Evolutionary conservation across 2,113 vertebrate genomes (phyloP).

Genomic region (Elephas maximus): DNA sequence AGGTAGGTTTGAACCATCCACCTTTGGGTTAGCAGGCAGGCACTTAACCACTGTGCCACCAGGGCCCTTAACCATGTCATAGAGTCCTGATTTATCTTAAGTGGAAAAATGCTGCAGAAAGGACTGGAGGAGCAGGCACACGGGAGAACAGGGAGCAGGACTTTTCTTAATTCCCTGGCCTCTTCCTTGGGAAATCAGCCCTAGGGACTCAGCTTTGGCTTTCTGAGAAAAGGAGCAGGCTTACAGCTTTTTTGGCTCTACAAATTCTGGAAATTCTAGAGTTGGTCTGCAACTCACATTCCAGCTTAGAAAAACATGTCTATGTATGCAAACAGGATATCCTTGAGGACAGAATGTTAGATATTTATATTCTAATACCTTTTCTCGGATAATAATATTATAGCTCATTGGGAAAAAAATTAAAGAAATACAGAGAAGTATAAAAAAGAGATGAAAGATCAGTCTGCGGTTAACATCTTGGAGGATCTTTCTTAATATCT

Average conservation of each 20-base stretch:
- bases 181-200: background rate
- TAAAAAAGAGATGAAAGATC: background rate
- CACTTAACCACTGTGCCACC: no score
- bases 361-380: conserved; percentile 10
- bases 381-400: background rate
- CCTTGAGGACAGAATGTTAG: background rate
- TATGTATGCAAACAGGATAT: background rate
- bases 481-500: background rate
- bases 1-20: no score
- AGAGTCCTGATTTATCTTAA: background rate
- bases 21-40: no score
- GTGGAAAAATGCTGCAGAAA: background rate
- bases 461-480: background rate
- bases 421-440: background rate
- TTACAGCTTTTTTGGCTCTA: background rate
- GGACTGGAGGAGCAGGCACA: background rate
- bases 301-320: background rate
- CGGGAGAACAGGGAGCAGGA: background rate
- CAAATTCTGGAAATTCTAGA: background rate
- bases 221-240: background rate
- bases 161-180: background rate
- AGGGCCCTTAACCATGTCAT: background rate
- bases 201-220: background rate
- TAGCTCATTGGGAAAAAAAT: background rate
- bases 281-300: background rate